Evolutionary conservation across 2,888 invertebrate genomes (phyloP).

Genomic region (Meliscaeva auricollis): DNA sequence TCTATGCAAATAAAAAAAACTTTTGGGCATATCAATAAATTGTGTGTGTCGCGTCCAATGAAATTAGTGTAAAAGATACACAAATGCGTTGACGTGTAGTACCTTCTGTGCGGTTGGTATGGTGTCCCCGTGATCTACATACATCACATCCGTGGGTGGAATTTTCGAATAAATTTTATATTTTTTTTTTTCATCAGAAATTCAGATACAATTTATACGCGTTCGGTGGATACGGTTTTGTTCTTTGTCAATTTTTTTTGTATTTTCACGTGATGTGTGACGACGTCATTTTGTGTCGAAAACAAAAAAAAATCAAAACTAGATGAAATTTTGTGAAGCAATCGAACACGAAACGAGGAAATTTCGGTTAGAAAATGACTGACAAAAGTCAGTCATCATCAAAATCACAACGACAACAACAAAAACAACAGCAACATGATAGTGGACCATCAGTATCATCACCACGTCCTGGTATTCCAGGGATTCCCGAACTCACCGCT

Average conservation of each 20-base stretch:
- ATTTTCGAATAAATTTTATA: slow-evolving; percentile 38
- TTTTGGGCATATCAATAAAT: slow-evolving; percentile 70
- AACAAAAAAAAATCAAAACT: slow-evolving; percentile 68
- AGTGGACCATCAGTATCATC: slow-evolving; percentile 2
- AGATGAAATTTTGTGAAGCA: slow-evolving; percentile 49
- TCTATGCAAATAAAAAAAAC: slow-evolving; percentile 4
- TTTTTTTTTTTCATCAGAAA: slow-evolving; percentile 32
- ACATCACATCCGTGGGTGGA: slow-evolving; percentile 56
- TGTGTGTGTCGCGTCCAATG: slow-evolving; percentile 56
- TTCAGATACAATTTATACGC: slow-evolving; percentile 44
- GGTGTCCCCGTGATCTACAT: slow-evolving; percentile 14
- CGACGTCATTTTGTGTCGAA: slow-evolving; percentile 68
- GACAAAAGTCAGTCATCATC: slow-evolving; percentile 63
- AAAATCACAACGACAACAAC: slow-evolving; percentile 41
- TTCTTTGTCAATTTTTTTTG: slow-evolving; percentile 12
- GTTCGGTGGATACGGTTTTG: slow-evolving; percentile 1
- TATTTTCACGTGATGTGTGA: slow-evolving; percentile 68
- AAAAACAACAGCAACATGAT: slow-evolving; percentile 19
- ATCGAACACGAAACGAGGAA: slow-evolving; percentile 33
- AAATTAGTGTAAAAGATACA: slow-evolving; percentile 63
- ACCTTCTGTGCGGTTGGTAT: not conserved
- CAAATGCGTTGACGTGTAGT: slow-evolving; percentile 29
- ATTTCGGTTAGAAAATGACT: slow-evolving; percentile 56
- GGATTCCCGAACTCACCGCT: slow-evolving; percentile 83
- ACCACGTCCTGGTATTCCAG: slow-evolving; percentile 18